These are phyloP conservation scores for Danio aesculapii DNA, from an alignment of 2,797 vertebrate species.

Conservation along the genomic window DNA sequence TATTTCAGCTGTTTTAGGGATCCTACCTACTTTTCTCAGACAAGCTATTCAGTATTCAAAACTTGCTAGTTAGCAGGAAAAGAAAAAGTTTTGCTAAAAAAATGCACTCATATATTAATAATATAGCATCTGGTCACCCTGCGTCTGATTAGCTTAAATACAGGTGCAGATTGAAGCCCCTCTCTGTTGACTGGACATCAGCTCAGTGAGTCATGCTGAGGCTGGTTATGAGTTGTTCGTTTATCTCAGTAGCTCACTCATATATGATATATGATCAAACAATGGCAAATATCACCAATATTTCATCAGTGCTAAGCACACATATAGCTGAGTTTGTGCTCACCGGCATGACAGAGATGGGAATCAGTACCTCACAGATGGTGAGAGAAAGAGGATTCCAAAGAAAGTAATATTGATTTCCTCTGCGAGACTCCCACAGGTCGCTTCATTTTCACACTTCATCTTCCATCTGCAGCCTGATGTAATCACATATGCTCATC, in stretches of 20 bases:
- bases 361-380: slow-evolving; percentile 35
- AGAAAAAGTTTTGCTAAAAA: too few relatives aligned
- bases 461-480: slow-evolving; percentile 53
- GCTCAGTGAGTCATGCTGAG: background rate
- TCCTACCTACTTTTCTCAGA: too few relatives aligned
- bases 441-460: slow-evolving; percentile 58
- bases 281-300: slow-evolving; percentile 5
- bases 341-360: background rate
- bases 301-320: slow-evolving; percentile 5
- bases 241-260: background rate
- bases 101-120: too few relatives aligned
- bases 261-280: slow-evolving; percentile 15
- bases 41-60: too few relatives aligned
- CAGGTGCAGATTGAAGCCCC: background rate
- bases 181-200: background rate
- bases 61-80: too few relatives aligned
- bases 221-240: background rate
- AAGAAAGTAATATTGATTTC: slow-evolving; percentile 58
- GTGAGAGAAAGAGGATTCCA: slow-evolving; percentile 48
- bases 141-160: background rate
- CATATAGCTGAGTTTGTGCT: background rate
- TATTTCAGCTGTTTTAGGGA: too few relatives aligned
- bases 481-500: slow-evolving; percentile 57
- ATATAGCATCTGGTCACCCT: too few relatives aligned
- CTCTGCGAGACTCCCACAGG: slow-evolving; percentile 49